These are phyloP conservation scores for Noctua pronuba DNA, from an alignment of 2,888 invertebrate genomes.

Conservation along the genomic window DNA sequence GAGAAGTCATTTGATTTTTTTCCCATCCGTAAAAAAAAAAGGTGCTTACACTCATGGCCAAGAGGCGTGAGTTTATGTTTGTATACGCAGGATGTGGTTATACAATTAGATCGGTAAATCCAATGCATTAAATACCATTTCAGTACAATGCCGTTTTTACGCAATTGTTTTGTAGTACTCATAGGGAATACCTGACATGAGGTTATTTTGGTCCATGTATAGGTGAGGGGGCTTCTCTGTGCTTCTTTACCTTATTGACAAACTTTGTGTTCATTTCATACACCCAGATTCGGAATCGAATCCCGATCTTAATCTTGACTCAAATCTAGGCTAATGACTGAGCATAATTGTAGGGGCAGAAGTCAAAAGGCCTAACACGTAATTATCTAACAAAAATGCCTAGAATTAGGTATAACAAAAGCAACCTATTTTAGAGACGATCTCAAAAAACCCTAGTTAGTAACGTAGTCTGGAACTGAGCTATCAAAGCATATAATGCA, in stretches of 20 bases:
- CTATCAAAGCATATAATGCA: background rate
- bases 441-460: background rate
- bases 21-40: too few relatives aligned
- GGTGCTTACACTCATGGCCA: background rate
- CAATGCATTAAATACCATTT: background rate
- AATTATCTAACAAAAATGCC: background rate
- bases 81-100: background rate
- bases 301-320: conserved; percentile 2
- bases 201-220: background rate
- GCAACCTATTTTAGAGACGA: background rate
- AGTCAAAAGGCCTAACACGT: too few relatives aligned
- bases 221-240: background rate
- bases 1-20: too few relatives aligned
- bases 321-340: conserved; percentile 10
- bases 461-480: too few relatives aligned
- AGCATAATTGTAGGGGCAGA: background rate
- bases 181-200: background rate
- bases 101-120: conserved; percentile 11
- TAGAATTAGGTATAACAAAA: background rate
- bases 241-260: background rate
- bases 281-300: background rate
- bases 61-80: background rate
- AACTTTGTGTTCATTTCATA: background rate
- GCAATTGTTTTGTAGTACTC: conserved; percentile 1
- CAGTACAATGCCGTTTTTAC: conserved; percentile 16